Evolutionary conservation across 2,888 invertebrate genomes (phyloP).

Genomic region (Melinopterus prodromus): DNA sequence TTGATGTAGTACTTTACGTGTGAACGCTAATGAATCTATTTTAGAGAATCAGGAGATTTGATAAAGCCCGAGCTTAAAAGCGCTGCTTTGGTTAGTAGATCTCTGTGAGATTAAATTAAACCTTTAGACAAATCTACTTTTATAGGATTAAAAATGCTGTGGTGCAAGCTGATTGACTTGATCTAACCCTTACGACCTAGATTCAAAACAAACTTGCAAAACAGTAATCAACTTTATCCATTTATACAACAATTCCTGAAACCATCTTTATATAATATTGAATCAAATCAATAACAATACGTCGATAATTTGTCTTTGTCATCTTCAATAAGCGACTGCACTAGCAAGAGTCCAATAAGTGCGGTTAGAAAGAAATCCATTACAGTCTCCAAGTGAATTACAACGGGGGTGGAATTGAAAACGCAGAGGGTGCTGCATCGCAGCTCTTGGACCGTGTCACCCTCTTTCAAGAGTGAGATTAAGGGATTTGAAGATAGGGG

Average conservation of each 20-base stretch:
- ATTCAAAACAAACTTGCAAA: no score
- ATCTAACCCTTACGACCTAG: no score
- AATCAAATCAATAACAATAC: neutral
- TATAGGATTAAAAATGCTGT: no score
- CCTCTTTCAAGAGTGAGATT: slow-evolving; percentile 9
- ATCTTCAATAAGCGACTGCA: neutral
- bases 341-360: neutral
- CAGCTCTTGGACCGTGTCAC: slow-evolving; percentile 5
- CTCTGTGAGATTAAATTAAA: no score
- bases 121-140: no score
- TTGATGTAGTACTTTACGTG: neutral
- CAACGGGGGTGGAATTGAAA: slow-evolving; percentile 31
- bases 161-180: no score
- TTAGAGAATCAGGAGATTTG: neutral
- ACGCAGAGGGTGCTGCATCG: slow-evolving; percentile 7
- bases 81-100: no score
- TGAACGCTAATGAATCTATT: neutral
- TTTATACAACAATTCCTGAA: no score
- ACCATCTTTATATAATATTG: no score
- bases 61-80: neutral
- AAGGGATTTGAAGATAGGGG: slow-evolving; percentile 17
- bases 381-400: slow-evolving; percentile 28
- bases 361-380: slow-evolving; percentile 21
- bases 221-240: no score
- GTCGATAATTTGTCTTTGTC: neutral